These are phyloP conservation scores for Goniozus legneri DNA, from an alignment of 1,140 invertebrate genomes.

Conservation along the genomic window DNA sequence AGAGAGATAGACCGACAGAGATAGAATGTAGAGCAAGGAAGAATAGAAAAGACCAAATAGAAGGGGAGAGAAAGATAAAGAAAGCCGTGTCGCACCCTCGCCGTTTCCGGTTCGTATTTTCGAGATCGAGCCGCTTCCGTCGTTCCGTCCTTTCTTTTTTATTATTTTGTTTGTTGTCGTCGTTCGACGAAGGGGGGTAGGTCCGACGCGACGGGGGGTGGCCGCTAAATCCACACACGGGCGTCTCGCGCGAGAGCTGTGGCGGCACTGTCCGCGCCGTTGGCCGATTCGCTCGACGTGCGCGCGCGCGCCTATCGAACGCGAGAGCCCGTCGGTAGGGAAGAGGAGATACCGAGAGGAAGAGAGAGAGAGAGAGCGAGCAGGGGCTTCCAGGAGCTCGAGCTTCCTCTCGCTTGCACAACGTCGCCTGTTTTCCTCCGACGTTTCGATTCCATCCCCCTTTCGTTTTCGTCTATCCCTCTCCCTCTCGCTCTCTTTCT, in stretches of 20 bases:
- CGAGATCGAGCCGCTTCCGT: background rate
- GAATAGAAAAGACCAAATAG: background rate
- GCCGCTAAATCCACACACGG: slow-evolving; percentile 49
- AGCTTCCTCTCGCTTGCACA: no score
- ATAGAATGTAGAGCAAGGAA: background rate
- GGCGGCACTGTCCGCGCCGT: slow-evolving; percentile 45
- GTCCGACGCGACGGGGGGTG: slow-evolving; percentile 20
- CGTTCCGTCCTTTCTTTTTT: background rate
- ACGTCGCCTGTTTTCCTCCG: background rate
- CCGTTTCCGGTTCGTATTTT: slow-evolving; percentile 17
- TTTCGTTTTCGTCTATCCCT: background rate
- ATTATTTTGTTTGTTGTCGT: background rate
- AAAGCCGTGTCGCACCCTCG: slow-evolving; percentile 24
- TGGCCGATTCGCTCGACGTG: slow-evolving; percentile 35
- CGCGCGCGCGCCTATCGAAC: slow-evolving; percentile 53
- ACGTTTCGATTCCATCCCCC: background rate
- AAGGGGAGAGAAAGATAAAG: slow-evolving; percentile 4
- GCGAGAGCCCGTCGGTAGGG: no score
- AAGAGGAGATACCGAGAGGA: no score
- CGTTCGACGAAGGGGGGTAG: background rate
- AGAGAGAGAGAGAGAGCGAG: no score
- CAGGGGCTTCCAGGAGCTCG: no score
- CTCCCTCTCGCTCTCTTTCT: slow-evolving; percentile 1
- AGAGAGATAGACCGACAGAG: background rate
- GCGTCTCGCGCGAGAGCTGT: slow-evolving; percentile 51